These are phyloP conservation scores for Macrotis lagotis DNA, from an alignment of 2,113 vertebrate species.

Conservation along the genomic window DNA sequence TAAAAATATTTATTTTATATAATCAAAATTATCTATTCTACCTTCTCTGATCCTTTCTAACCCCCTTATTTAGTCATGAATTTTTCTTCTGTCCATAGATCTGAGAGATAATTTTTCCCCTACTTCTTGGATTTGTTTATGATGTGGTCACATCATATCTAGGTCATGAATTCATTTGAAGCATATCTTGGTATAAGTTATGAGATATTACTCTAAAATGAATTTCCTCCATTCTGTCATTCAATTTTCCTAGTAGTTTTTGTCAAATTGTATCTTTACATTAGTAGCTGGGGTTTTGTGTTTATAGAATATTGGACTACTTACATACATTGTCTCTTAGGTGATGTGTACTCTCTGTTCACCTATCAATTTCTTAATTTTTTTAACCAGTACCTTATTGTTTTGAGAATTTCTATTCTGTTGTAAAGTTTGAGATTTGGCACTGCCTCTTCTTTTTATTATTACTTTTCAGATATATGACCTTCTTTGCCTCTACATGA, in stretches of 20 bases:
- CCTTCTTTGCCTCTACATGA: background rate
- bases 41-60: background rate
- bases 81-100: background rate
- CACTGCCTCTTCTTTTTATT: background rate
- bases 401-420: background rate
- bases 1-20: conserved; percentile 12
- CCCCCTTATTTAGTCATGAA: background rate
- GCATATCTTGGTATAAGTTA: conserved; percentile 22
- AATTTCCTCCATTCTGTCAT: conserved; percentile 16
- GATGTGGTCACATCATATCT: conserved; percentile 27
- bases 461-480: background rate
- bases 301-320: background rate
- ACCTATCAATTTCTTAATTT: background rate
- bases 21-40: background rate
- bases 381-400: background rate
- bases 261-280: background rate
- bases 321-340: background rate
- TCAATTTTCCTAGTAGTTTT: conserved; percentile 1
- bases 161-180: conserved; percentile 28
- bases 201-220: background rate
- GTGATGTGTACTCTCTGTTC: background rate
- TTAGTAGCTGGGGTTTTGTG: background rate
- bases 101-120: background rate
- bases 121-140: conserved; percentile 22
- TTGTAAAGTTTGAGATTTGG: background rate